Evolutionary conservation across 2,888 invertebrate species (phyloP), one percentile per base, ranked within the genome.

Genomic region (Caenorhabditis drosophilae): DNA sequence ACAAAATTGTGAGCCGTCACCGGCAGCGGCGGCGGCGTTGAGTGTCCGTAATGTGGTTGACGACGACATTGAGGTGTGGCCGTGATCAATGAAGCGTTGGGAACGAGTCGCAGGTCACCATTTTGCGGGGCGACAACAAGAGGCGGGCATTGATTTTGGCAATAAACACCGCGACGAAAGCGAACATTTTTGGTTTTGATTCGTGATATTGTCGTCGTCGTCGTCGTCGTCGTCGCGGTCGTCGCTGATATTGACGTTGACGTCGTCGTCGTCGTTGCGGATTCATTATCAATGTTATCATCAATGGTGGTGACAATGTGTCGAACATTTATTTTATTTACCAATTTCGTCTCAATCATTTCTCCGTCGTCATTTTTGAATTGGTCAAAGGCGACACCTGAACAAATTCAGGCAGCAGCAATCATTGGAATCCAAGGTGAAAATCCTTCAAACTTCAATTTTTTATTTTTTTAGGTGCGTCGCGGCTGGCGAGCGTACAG

Each of bases 51-150:
- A 9, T 31, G 31, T 6, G 7, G 31, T 31, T 31, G 31, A 31
- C 12, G 6, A 9, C 7, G 31, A 6, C 7, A 9, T 12, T 6
- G 6, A 31, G 27, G 9, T 4, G 42, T 9, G 9, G 42, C 11
- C 9, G 42, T 7, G 25, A 11, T 15, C 23, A 12, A 42, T 23
- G 23, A n/a, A n/a, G 42, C 41, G 45, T n/a, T 55, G 49, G 68
- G 54, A 45, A 52, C 44, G n/a, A 68, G 63, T 36, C 46, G 59
- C 20, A 69, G 64, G 23, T 46, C 52, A 41, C 69, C 69, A 18
- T 60, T 42, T 41, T 60, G 46, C 41, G 69, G 64, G 51, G 69
- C 53, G 26, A 61, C 61, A 26, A 69, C 69, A 40, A 69, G 57
- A 38, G 57, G 54, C 46, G 53, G 69, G 58, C 64, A 69, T 16